Evolutionary conservation across 1,140 invertebrate species (phyloP), one percentile per base, ranked within the genome.

Genomic region (Vollenhovia emeryi): DNA sequence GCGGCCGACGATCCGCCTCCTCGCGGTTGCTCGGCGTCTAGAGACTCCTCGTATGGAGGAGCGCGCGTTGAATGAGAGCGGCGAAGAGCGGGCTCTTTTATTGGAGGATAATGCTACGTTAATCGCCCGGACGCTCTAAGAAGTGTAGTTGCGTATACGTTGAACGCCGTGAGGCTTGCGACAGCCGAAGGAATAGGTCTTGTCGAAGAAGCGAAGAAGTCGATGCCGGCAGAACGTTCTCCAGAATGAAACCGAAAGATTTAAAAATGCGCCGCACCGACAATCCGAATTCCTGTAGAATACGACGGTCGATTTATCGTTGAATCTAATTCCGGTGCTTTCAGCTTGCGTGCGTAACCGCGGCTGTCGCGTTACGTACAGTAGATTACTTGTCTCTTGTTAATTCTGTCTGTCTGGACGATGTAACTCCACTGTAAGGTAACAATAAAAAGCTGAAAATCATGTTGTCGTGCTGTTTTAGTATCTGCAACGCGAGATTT

Each of bases 381-480:
- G 15, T 36, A 13, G 33, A 57, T 18, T n/a, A n/a, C 15, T 43
- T 36, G 7, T 40, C 5, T 43, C 64, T 50, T 71, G 48, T 57
- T 73, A 78, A 64, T 30, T 43, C 27, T n/a, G n/a, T 18, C 1
- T 30, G 18, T 36, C 6, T 40, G 30, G 40, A 62, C 33, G 11
- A 62, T 69, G 36, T 66, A 43, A 43, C 36, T 66, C 24, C 21
- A 27, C 18, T 68, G 33, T 21, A 36, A 68, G 21, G 33, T 69
- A 43, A 79, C 30, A 52, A 69, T 50, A 79, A 79, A 79, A 24
- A 24, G 15, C 9, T 79, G 15, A 33, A 48, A 69, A 55, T 36
- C 9, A 8, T 33, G 5, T 18, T 11, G 21, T 43, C 18, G 6
- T 27, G n/a, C 11, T 62, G 24, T 62, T 30, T 8, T 60, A 30